Evolutionary conservation across 1,140 invertebrate genomes (phyloP).

Genomic region (Drosophila nebulosa): DNA sequence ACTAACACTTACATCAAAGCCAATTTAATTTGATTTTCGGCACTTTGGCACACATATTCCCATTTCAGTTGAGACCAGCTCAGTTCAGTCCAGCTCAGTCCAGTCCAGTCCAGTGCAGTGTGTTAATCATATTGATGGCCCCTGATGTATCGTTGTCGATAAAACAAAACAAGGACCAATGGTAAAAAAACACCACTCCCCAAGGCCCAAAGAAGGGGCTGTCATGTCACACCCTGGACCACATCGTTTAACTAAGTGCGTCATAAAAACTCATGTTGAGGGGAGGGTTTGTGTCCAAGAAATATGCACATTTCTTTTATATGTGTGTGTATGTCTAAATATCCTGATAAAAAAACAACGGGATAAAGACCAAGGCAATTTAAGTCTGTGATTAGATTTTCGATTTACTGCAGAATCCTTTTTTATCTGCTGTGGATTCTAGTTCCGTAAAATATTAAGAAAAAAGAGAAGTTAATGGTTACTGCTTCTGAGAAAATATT

Average conservation of each 20-base stretch:
- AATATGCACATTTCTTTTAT: background rate
- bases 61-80: background rate
- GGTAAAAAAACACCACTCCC: constrained; percentile 56
- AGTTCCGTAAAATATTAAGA: no score
- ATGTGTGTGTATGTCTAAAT: background rate
- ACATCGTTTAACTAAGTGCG: constrained; percentile 61
- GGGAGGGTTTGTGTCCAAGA: background rate
- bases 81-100: no score
- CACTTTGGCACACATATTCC: constrained; percentile 57
- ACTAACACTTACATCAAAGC: constrained; percentile 73
- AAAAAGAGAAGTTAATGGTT: no score
- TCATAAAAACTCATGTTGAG: constrained; percentile 51
- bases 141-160: constrained; percentile 65
- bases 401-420: background rate
- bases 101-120: constrained; percentile 6
- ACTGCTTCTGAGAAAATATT: no score
- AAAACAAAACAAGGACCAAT: constrained; percentile 64
- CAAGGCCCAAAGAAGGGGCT: constrained; percentile 48
- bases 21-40: constrained; percentile 80
- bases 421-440: no score
- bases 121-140: constrained; percentile 73
- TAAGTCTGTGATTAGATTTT: background rate
- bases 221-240: constrained; percentile 20
- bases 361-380: background rate
- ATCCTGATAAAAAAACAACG: background rate